These are phyloP conservation scores for Sebastes variabilis DNA, from an alignment of 2,797 vertebrate genomes.

Conservation along the genomic window DNA sequence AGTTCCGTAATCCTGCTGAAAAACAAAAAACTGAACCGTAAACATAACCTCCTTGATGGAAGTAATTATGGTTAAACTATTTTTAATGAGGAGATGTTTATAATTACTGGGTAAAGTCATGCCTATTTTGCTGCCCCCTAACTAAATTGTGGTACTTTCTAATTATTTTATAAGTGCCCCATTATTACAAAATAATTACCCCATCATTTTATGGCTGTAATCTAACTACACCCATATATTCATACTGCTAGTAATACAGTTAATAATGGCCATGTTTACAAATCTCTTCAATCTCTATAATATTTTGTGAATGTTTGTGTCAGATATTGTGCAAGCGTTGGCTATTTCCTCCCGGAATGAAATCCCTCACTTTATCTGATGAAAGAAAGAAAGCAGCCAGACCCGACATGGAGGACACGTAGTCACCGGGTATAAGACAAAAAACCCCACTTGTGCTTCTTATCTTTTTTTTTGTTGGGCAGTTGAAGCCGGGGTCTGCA, in stretches of 20 bases:
- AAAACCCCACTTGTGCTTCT: not conserved
- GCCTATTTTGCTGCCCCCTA: not conserved
- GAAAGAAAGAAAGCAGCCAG: not conserved
- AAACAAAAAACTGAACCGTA: not conserved
- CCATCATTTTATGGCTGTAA: not conserved
- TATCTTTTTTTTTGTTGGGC: constrained; percentile 25
- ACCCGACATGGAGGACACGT: not conserved
- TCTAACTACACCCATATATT: not conserved
- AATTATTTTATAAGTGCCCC: constrained; percentile 5
- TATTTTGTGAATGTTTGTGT: not conserved
- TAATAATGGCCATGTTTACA: not conserved
- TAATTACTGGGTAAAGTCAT: not conserved
- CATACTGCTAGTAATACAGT: not conserved
- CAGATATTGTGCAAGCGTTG: not conserved
- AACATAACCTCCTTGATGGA: not conserved
- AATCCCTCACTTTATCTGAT: constrained; percentile 13
- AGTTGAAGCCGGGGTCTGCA: not conserved
- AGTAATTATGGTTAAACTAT: not conserved
- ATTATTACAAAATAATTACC: not conserved
- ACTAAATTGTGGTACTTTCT: not conserved
- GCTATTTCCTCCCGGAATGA: not conserved
- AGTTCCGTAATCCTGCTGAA: not conserved
- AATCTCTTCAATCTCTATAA: not conserved
- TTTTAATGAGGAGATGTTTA: constrained; percentile 3
- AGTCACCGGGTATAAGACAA: constrained; percentile 14